Evolutionary conservation across 1,140 invertebrate species (phyloP).

Genomic region (Sycobia sp.): DNA sequence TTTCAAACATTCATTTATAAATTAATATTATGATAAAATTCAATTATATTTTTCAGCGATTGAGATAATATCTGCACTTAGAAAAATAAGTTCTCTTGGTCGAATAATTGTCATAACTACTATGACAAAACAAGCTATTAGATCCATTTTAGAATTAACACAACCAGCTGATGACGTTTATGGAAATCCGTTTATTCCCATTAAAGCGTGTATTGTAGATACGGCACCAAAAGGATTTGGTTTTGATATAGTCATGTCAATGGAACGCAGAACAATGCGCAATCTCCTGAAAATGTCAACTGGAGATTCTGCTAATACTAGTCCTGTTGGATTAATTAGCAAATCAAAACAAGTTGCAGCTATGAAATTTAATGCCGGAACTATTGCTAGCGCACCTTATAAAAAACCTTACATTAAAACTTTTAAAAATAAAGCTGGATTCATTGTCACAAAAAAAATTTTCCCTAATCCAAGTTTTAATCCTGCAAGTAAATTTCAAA

Average conservation of each 20-base stretch:
- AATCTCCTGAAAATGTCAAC: conserved; percentile 39
- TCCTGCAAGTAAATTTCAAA: conserved; percentile 16
- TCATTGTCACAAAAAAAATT: conserved; percentile 25
- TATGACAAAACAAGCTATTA: conserved; percentile 58
- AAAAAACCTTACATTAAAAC: conserved; percentile 29
- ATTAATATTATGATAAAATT: not conserved
- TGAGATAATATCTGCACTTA: conserved; percentile 52
- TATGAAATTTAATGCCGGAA: conserved; percentile 7
- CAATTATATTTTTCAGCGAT: conserved; percentile 45
- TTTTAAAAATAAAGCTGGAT: conserved; percentile 9
- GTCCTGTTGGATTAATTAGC: conserved; percentile 27
- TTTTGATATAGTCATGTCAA: conserved; percentile 55
- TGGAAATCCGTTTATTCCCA: conserved; percentile 56
- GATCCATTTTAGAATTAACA: conserved; percentile 56
- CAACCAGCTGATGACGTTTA: conserved; percentile 45
- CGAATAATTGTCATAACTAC: conserved; percentile 57
- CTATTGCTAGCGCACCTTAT: not conserved
- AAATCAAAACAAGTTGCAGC: conserved; percentile 33
- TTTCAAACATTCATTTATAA: not conserved
- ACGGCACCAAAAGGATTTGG: conserved; percentile 53
- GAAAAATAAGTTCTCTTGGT: conserved; percentile 51
- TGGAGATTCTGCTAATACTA: not conserved
- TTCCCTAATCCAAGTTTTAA: conserved; percentile 23
- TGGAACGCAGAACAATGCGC: conserved; percentile 52
- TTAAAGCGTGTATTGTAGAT: conserved; percentile 53